phyloP scores from a whole-genome alignment of 2,797 vertebrate species.

The Cyclopterus lumpus region DNA sequence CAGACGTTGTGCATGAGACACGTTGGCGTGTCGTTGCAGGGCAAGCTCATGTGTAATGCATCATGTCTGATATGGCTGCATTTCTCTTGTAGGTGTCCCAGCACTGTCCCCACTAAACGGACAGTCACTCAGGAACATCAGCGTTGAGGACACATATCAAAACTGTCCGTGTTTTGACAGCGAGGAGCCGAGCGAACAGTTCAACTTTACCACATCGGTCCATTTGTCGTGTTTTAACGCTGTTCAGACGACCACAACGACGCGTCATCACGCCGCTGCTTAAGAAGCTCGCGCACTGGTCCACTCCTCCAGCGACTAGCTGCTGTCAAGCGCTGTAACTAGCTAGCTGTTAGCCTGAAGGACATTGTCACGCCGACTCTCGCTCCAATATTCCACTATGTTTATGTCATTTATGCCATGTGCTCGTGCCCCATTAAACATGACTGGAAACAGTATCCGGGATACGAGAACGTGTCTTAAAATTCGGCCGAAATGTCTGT shows the following conservation, averaged over 20 bases:
- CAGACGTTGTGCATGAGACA: not conserved
- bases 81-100: not conserved
- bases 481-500: slow-evolving; percentile 10
- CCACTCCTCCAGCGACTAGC: too few species aligned
- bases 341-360: not conserved
- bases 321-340: too few species aligned
- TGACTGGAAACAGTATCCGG: fast-evolving
- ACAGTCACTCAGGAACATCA: not conserved
- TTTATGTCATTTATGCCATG: not conserved
- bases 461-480: fast-evolving
- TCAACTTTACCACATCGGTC: not conserved
- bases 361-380: not conserved
- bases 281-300: not conserved
- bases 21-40: not conserved
- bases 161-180: not conserved
- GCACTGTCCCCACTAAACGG: too few species aligned
- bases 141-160: not conserved
- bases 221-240: not conserved
- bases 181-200: not conserved
- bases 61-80: not conserved
- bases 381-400: not conserved
- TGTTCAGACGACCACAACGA: too few species aligned
- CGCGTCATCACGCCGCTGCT: not conserved
- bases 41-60: not conserved
- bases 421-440: fast-evolving